Conservation (phyloP, 2,888 invertebrate species). For the Brenthis hecate region DNA sequence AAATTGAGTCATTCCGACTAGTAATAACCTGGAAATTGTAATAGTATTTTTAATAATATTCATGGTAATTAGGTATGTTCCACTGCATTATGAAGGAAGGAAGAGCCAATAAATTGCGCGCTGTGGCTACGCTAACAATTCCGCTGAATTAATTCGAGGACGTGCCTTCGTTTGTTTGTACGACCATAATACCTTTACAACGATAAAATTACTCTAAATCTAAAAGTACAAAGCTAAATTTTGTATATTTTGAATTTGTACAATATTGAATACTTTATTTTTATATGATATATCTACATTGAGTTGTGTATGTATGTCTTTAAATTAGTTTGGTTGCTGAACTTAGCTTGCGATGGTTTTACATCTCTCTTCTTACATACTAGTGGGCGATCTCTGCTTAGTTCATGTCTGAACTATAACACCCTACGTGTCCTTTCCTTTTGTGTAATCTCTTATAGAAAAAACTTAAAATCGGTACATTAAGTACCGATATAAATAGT, state of each 20-base stretch:
- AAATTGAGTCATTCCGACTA: background rate
- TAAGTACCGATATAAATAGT: too few relatives aligned
- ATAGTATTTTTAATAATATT: conserved; percentile 17
- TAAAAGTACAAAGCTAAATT: background rate
- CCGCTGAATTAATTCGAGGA: conserved; percentile 40
- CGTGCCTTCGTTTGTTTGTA: conserved; percentile 45
- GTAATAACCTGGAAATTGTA: background rate
- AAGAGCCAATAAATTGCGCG: conserved; percentile 45
- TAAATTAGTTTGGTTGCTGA: too few relatives aligned
- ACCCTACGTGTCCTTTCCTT: too few relatives aligned
- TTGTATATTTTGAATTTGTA: background rate
- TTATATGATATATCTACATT: too few relatives aligned
- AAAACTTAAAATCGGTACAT: too few relatives aligned
- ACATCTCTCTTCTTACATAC: too few relatives aligned
- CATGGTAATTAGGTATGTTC: conserved; percentile 22
- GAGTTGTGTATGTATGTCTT: too few relatives aligned
- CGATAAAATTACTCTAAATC: conserved; percentile 15
- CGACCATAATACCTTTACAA: conserved; percentile 27
- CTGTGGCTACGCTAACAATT: conserved; percentile 39
- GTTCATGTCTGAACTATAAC: too few relatives aligned
- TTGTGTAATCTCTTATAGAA: too few relatives aligned
- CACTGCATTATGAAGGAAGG: conserved; percentile 37
- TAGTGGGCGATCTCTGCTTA: too few relatives aligned
- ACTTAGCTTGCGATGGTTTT: too few relatives aligned
- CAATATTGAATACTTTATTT: background rate